A percentile compares a stretch with the other conserved stretches of the same genome.
Conservation (phyloP, 1,140 invertebrate genomes). For the Nebria ingens region DNA sequence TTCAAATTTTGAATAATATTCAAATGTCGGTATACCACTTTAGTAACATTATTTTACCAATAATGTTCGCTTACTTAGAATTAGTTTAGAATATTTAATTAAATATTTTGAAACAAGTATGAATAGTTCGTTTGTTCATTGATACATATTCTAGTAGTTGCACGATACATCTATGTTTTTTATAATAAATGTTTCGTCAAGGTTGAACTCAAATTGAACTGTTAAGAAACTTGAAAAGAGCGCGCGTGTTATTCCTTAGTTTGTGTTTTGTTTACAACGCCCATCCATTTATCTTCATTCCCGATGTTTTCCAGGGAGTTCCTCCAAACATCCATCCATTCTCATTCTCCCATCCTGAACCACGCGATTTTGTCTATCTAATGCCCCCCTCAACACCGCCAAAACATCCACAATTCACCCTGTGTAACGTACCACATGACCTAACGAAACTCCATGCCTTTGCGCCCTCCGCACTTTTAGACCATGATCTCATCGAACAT, state of each 20-base stretch:
- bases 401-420: too few species aligned
- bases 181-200: too few species aligned
- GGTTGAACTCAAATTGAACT: too few species aligned
- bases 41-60: too few species aligned
- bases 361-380: neutral
- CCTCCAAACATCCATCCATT: neutral
- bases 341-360: neutral
- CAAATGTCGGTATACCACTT: too few species aligned
- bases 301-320: neutral
- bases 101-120: too few species aligned
- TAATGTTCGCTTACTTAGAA: too few species aligned
- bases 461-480: neutral
- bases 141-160: too few species aligned
- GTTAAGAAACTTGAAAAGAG: neutral
- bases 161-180: too few species aligned
- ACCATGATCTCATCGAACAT: neutral
- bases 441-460: neutral
- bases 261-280: neutral
- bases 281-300: constrained; percentile 2
- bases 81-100: too few species aligned
- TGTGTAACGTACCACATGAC: neutral
- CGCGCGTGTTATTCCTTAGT: neutral
- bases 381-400: neutral
- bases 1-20: too few species aligned
- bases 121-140: too few species aligned